A percentile compares a stretch with the other conserved stretches of the same genome.
phyloP scores from a whole-genome alignment of 2,797 vertebrate species.

The Siniperca undulata region DNA sequence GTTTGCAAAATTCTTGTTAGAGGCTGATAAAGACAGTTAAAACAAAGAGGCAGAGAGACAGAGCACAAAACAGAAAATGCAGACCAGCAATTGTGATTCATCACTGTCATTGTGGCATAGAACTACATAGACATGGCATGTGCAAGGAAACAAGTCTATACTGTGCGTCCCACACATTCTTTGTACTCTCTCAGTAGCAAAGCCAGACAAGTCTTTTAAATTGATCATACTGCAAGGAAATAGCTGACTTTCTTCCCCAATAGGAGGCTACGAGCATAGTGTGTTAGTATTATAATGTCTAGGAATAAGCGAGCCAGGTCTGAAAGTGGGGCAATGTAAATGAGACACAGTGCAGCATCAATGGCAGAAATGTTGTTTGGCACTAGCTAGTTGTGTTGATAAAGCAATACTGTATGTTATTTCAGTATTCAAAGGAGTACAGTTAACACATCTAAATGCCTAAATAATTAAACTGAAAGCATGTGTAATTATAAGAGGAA shows the following conservation, averaged over 20 bases:
- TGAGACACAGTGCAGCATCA: slow-evolving; percentile 6
- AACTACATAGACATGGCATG: slow-evolving; percentile 41
- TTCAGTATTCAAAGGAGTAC: not conserved
- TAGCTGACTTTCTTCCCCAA: not conserved
- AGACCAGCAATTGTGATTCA: slow-evolving; percentile 57
- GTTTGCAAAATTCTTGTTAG: slow-evolving; percentile 33
- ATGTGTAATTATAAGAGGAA: not conserved
- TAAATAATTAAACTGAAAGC: not conserved
- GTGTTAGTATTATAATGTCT: slow-evolving; percentile 9
- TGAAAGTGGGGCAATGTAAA: slow-evolving; percentile 31
- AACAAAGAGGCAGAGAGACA: slow-evolving; percentile 32
- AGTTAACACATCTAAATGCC: slow-evolving; percentile 9
- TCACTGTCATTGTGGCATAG: slow-evolving; percentile 48
- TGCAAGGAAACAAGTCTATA: slow-evolving; percentile 45
- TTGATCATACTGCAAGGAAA: slow-evolving; percentile 36
- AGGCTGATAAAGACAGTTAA: slow-evolving; percentile 40
- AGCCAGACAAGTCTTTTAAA: slow-evolving; percentile 49
- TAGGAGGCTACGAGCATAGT: not conserved
- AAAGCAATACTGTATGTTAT: not conserved
- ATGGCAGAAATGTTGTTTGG: not conserved
- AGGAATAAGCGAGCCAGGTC: slow-evolving; percentile 14
- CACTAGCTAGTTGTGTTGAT: not conserved
- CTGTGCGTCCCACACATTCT: slow-evolving; percentile 36
- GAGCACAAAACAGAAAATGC: slow-evolving; percentile 37
- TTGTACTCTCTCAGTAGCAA: slow-evolving; percentile 24